phyloP scores from a whole-genome alignment of 2,113 vertebrate genomes.

The Castor canadensis region DNA sequence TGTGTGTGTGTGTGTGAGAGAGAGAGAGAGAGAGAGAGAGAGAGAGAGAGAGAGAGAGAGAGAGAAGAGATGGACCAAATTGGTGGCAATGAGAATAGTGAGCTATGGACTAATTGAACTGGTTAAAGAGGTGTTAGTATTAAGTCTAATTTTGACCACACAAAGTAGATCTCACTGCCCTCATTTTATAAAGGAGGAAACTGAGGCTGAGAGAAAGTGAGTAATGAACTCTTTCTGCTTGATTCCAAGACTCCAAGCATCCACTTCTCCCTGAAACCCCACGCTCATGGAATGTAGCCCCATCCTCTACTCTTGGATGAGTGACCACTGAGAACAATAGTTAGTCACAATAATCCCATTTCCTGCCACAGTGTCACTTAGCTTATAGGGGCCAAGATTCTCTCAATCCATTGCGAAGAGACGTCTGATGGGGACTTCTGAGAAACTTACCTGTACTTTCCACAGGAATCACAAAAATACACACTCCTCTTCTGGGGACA shows the following conservation, averaged over 20 bases:
- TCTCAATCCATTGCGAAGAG: neutral
- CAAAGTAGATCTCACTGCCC: neutral
- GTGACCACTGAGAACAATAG: neutral
- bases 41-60: too few species aligned
- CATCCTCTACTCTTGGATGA: neutral
- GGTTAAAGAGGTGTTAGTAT: neutral
- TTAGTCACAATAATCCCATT: neutral
- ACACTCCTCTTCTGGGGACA: neutral
- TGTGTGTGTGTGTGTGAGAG: too few species aligned
- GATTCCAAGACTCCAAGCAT: neutral
- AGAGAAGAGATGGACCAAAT: neutral
- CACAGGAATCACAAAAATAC: neutral
- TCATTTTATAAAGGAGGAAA: too few species aligned
- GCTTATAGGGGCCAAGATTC: neutral
- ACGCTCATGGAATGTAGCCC: neutral
- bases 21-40: neutral
- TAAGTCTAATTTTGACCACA: neutral
- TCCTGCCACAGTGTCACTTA: neutral
- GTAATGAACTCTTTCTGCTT: neutral
- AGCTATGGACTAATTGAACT: neutral
- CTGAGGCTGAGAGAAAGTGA: too few species aligned
- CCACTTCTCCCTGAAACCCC: neutral
- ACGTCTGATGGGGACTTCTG: neutral
- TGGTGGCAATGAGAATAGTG: neutral
- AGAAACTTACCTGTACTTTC: neutral